Evolutionary conservation across 2,888 invertebrate species (phyloP).

Genomic region (Diploptera punctata): DNA sequence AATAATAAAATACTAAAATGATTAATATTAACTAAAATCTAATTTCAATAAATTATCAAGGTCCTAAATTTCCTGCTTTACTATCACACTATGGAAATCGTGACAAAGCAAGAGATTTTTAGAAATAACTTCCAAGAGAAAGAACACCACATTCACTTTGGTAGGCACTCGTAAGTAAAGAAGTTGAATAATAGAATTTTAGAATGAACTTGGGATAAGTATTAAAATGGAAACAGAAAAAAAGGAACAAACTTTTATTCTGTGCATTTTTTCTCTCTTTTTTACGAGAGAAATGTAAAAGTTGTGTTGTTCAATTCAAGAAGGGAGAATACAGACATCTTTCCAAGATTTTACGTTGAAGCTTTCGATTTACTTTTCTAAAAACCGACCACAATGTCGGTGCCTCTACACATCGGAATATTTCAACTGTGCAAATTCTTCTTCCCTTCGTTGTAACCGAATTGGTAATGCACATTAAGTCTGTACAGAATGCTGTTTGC

Average conservation of each 20-base stretch:
- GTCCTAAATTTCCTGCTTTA: too few relatives aligned
- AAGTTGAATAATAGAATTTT: conserved; percentile 19
- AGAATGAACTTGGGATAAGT: conserved; percentile 8
- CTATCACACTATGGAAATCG: neutral
- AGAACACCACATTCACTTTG: neutral
- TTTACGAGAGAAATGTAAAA: neutral
- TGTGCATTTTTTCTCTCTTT: neutral
- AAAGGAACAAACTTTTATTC: neutral
- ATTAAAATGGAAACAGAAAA: conserved; percentile 16
- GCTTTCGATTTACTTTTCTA: neutral
- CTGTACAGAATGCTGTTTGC: conserved; percentile 8
- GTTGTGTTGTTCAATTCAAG: conserved; percentile 2
- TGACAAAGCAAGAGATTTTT: neutral
- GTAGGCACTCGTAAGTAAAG: neutral
- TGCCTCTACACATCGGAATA: conserved; percentile 26
- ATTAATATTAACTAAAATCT: too few relatives aligned
- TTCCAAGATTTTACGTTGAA: neutral
- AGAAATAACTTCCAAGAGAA: too few relatives aligned
- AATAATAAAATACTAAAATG: too few relatives aligned
- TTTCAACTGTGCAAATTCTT: conserved; percentile 36
- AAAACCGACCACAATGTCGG: neutral
- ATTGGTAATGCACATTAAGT: conserved; percentile 38
- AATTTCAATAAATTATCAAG: too few relatives aligned
- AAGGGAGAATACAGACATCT: neutral
- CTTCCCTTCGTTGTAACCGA: conserved; percentile 20